These are phyloP conservation scores for Quiscalus mexicanus DNA, from an alignment of 2,113 vertebrate genomes.

Conservation along the genomic window DNA sequence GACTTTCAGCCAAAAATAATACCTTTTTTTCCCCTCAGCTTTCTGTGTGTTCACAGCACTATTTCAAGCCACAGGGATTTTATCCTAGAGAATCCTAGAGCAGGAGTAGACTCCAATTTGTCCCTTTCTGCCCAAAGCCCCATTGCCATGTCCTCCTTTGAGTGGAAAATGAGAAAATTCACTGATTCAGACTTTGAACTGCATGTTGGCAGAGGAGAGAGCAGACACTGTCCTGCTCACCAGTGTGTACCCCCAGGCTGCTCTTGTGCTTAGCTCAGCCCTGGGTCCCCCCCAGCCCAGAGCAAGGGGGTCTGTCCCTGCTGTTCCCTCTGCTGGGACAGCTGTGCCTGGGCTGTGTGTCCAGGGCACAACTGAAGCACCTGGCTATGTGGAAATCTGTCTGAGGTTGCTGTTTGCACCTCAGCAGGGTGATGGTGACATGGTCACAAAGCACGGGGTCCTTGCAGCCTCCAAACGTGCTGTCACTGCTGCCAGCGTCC, in stretches of 20 bases:
- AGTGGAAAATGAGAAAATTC: background rate
- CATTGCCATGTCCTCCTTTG: background rate
- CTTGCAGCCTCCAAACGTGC: fast-evolving
- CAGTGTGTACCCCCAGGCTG: background rate
- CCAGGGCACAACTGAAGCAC: background rate
- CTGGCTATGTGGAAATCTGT: fast-evolving
- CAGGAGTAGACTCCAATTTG: fast-evolving
- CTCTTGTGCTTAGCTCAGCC: background rate
- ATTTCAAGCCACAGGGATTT: background rate
- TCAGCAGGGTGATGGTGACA: background rate
- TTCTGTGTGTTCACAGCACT: background rate
- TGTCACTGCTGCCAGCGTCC: background rate
- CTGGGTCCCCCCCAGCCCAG: background rate
- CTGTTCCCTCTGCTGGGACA: background rate
- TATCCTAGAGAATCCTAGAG: background rate
- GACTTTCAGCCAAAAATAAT: conserved; percentile 14
- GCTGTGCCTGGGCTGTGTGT: fast-evolving
- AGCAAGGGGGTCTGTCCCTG: background rate
- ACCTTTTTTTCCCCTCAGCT: background rate
- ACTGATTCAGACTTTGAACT: background rate
- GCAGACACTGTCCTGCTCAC: background rate
- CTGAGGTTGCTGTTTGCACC: background rate
- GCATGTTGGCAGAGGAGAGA: background rate
- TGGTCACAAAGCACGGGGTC: background rate
- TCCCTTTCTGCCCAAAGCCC: background rate